A percentile compares a stretch with the other conserved stretches of the same genome.
Evolutionary conservation across 2,888 invertebrate species (phyloP).

Genomic region (Plebejus argus): DNA sequence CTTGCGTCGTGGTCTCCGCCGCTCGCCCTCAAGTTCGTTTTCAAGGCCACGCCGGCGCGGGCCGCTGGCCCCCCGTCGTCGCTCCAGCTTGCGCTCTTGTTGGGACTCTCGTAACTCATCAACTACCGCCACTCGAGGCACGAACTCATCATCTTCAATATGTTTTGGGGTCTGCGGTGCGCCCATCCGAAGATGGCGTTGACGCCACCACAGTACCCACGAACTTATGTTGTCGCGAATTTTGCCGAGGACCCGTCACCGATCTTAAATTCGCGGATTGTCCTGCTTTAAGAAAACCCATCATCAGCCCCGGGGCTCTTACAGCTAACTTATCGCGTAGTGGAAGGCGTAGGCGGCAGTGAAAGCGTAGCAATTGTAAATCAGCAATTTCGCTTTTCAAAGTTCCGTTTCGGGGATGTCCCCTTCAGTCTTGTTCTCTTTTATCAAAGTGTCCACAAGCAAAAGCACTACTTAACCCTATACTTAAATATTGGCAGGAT

Average conservation of each 20-base stretch:
- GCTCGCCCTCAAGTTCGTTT: slow-evolving; percentile 66
- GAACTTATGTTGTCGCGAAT: slow-evolving; percentile 76
- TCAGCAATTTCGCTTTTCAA: slow-evolving; percentile 53
- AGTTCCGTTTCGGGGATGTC: slow-evolving; percentile 37
- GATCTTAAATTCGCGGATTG: slow-evolving; percentile 47
- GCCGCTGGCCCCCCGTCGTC: slow-evolving; percentile 55
- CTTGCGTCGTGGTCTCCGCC: slow-evolving; percentile 61
- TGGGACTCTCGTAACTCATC: slow-evolving; percentile 53
- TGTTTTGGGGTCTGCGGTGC: slow-evolving; percentile 75
- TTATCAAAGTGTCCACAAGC: slow-evolving; percentile 52
- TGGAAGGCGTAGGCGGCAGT: slow-evolving; percentile 63
- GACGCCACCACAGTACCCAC: slow-evolving; percentile 79
- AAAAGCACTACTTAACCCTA: slow-evolving; percentile 55
- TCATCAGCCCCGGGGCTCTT: slow-evolving; percentile 46
- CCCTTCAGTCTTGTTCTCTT: slow-evolving; percentile 54
- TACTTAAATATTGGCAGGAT: slow-evolving; percentile 48
- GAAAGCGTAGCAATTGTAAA: slow-evolving; percentile 61
- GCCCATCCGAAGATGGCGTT: slow-evolving; percentile 77
- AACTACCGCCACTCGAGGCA: slow-evolving; percentile 63
- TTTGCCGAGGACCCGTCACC: slow-evolving; percentile 55
- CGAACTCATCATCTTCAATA: slow-evolving; percentile 68
- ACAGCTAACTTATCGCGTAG: slow-evolving; percentile 56
- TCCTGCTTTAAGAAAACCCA: slow-evolving; percentile 44
- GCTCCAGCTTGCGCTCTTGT: slow-evolving; percentile 65
- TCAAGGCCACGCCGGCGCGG: slow-evolving; percentile 68